These are phyloP conservation scores for Gallirallus australis DNA, from an alignment of 2,797 vertebrate genomes.

Conservation along the genomic window DNA sequence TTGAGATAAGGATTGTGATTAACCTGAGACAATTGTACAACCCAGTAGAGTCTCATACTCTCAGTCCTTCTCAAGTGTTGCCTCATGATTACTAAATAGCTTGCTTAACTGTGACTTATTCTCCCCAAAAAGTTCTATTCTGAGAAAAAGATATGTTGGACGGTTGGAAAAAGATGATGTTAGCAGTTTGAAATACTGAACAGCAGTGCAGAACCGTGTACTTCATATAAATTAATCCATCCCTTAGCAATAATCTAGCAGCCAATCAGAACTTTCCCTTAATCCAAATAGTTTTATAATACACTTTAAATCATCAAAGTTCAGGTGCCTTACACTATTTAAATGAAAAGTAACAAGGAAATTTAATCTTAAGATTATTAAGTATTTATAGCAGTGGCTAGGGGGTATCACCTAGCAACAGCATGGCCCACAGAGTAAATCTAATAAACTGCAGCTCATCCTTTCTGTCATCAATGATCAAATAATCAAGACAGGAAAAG, in stretches of 20 bases:
- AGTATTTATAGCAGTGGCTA: slow-evolving; percentile 60
- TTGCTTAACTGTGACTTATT: slow-evolving; percentile 67
- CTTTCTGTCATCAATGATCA: slow-evolving; percentile 53
- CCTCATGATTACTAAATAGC: slow-evolving; percentile 65
- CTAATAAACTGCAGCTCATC: slow-evolving; percentile 55
- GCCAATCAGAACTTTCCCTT: slow-evolving; percentile 70
- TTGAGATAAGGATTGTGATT: slow-evolving; percentile 52
- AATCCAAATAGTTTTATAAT: slow-evolving; percentile 69
- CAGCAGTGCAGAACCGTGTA: slow-evolving; percentile 32
- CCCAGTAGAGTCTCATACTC: slow-evolving; percentile 22
- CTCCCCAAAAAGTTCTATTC: slow-evolving; percentile 32
- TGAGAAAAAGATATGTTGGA: slow-evolving; percentile 31
- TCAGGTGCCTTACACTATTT: slow-evolving; percentile 57
- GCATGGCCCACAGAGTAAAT: slow-evolving; percentile 13
- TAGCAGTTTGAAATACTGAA: slow-evolving; percentile 67
- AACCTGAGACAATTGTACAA: slow-evolving; percentile 52
- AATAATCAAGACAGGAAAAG: slow-evolving; percentile 65
- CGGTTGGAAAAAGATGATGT: slow-evolving; percentile 60
- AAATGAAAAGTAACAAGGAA: slow-evolving; percentile 74
- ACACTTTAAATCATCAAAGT: slow-evolving; percentile 57
- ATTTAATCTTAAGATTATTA: slow-evolving; percentile 72
- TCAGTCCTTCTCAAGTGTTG: slow-evolving; percentile 44
- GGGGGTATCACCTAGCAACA: slow-evolving; percentile 67
- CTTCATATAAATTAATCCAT: slow-evolving; percentile 71
- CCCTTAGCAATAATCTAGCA: slow-evolving; percentile 63